These are phyloP conservation scores for Lasius platythorax DNA, from an alignment of 2,888 invertebrate genomes.

Conservation along the genomic window DNA sequence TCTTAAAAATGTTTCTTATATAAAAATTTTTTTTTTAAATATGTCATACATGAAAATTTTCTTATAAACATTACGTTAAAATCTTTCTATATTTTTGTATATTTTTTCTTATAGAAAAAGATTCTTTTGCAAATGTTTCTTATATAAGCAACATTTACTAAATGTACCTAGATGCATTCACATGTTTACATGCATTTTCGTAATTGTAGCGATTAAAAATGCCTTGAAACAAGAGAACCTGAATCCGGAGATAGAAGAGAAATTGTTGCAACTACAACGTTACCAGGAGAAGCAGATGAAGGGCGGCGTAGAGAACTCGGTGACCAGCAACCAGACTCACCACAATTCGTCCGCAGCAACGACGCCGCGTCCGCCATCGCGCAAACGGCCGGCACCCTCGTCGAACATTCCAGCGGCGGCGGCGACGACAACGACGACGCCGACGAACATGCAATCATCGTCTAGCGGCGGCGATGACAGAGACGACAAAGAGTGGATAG, in stretches of 20 bases:
- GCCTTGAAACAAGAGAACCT: conserved; percentile 96
- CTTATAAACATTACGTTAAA: conserved; percentile 18
- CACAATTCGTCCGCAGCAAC: conserved; percentile 76
- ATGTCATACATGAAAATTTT: conserved; percentile 44
- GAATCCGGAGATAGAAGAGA: conserved; percentile 97
- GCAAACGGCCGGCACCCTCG: conserved; percentile 87
- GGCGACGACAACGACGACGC: conserved; percentile 60
- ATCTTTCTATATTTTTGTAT: not conserved
- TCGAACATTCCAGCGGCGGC: conserved; percentile 70
- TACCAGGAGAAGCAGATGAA: conserved; percentile 94
- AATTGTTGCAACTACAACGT: conserved; percentile 94
- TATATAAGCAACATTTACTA: not conserved
- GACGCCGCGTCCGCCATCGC: conserved; percentile 87
- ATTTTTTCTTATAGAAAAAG: not conserved
- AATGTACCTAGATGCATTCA: conserved; percentile 41
- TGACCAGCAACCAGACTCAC: conserved; percentile 79
- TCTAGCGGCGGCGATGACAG: conserved; percentile 68
- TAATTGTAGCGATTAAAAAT: conserved; percentile 93
- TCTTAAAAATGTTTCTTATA: not conserved
- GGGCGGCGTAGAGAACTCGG: conserved; percentile 83
- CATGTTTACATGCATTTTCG: not conserved
- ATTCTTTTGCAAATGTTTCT: not conserved
- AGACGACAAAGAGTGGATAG: conserved; percentile 76
- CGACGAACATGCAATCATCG: conserved; percentile 60
- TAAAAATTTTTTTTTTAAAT: conserved; percentile 52